These are phyloP conservation scores for Drosophila paramelanica DNA, from an alignment of 2,888 invertebrate genomes.

Conservation along the genomic window DNA sequence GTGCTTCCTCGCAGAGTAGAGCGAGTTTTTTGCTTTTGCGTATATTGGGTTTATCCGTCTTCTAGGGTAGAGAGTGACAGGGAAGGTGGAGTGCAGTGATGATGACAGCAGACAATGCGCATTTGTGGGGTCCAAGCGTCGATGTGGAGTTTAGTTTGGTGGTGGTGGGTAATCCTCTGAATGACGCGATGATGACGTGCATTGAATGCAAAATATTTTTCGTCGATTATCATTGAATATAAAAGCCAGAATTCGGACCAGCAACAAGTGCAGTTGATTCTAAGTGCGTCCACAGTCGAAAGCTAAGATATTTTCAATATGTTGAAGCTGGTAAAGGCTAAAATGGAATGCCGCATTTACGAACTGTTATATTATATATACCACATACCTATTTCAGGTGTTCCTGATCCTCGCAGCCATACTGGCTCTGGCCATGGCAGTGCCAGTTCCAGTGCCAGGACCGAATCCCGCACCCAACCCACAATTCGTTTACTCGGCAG, in stretches of 20 bases:
- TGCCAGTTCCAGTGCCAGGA: conserved; percentile 59
- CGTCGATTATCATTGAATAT: conserved; percentile 31
- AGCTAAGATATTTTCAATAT: conserved; percentile 39
- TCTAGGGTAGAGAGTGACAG: too few relatives aligned
- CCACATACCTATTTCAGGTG: conserved; percentile 34
- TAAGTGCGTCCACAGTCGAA: conserved; percentile 31
- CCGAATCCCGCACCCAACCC: conserved; percentile 71
- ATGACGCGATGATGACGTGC: conserved; percentile 25
- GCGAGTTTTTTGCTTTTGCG: too few relatives aligned
- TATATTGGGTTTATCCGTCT: too few relatives aligned
- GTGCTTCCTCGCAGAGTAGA: too few relatives aligned
- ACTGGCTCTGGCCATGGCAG: conserved; percentile 59
- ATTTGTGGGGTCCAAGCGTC: too few relatives aligned
- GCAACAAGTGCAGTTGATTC: conserved; percentile 51
- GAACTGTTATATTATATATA: background rate
- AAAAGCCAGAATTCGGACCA: conserved; percentile 46
- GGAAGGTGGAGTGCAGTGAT: too few relatives aligned
- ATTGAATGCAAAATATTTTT: conserved; percentile 27
- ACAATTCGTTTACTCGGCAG: conserved; percentile 66
- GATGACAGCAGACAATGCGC: too few relatives aligned
- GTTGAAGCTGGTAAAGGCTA: conserved; percentile 61
- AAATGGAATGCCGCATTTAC: background rate
- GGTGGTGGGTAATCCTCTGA: conserved; percentile 41
- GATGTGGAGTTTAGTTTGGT: too few relatives aligned
- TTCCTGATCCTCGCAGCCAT: conserved; percentile 58